phyloP scores from a whole-genome alignment of 2,797 vertebrate species.

The Dermochelys coriacea region DNA sequence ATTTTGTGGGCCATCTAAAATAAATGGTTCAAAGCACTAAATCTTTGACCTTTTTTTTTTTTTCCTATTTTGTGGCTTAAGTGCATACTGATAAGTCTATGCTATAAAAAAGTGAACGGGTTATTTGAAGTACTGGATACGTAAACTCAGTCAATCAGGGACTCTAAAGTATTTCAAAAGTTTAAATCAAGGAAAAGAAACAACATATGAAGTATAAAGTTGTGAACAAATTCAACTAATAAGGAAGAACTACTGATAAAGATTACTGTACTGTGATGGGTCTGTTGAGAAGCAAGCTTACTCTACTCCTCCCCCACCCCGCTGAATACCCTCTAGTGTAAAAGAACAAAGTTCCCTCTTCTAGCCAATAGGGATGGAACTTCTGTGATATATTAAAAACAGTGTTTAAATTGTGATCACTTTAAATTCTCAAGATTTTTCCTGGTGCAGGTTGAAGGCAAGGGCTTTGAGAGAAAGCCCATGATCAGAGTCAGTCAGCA shows the following conservation, averaged over 20 bases:
- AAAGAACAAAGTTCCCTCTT: too few relatives aligned
- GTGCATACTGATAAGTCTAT: neutral
- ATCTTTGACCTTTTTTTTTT: neutral
- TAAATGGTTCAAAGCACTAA: neutral
- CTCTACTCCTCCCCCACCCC: neutral
- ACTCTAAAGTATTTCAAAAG: neutral
- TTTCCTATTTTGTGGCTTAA: neutral
- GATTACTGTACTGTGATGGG: neutral
- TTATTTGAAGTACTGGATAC: neutral
- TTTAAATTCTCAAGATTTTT: too few relatives aligned
- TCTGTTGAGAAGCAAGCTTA: neutral
- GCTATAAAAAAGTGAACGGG: conserved; percentile 14
- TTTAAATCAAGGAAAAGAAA: neutral
- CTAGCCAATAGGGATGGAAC: too few relatives aligned
- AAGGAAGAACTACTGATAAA: neutral
- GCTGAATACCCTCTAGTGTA: too few relatives aligned
- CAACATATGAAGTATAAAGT: neutral
- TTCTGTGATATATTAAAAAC: too few relatives aligned
- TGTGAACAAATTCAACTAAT: neutral
- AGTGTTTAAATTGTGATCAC: too few relatives aligned
- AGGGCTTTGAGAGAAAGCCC: too few relatives aligned
- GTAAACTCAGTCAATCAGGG: neutral
- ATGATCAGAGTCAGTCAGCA: too few relatives aligned
- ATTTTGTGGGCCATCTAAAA: neutral
- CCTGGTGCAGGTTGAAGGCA: too few relatives aligned